Base-by-base conservation (phyloP, 2,113 vertebrate genomes). In the Hydrolagus affinis region DNA sequence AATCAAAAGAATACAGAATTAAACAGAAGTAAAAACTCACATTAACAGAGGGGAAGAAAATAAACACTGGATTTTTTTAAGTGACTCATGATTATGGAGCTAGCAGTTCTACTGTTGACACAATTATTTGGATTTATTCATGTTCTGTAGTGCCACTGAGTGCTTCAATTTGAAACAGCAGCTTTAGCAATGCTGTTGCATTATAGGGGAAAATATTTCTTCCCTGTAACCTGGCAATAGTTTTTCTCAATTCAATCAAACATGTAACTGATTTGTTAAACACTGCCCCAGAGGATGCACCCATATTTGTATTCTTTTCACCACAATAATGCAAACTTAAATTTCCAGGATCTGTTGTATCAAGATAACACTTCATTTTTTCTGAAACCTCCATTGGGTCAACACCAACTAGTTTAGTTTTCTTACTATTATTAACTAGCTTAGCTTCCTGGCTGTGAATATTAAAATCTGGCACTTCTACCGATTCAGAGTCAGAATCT, bases 181-280 rank as follows among this genome's bases (percentile, higher is more conserved):
- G 93, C 87, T 92, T 97, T 19, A 99, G 75, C 85, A 99, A 94
- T 0, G 95, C 95, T 2, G 92, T 89, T 0, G 97, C 94, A 85
- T 98, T 99, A 87, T 99, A 99, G 0, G 97, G 97, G 87, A 98
- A 98, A 57, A 99, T 94, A 30, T 93, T 89, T 89, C 91, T 96
- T 59, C 86, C 88, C n/a, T 95, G 95, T 86, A 99, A 89, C 88
- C 92, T 94, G 1, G 25, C 87, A 89, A 99, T 86, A 57, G 96
- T 92, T 72, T 86, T 75, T 68, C 92, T 92, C 66, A 99, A 92
- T 59, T 95, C 90, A n/a, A 87, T 86, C 86, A 98, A 89, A 85
- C 96, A 98, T 25, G 32, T 77, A 0, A 91, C 72, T 0, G 91
- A 88, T 88, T 90, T 92, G 32, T 62, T 60, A 85, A 87, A 89